Evolutionary conservation across 1,140 invertebrate species (phyloP), one percentile per base, ranked within the genome.

Genomic region (Drosophila ohnishii): DNA sequence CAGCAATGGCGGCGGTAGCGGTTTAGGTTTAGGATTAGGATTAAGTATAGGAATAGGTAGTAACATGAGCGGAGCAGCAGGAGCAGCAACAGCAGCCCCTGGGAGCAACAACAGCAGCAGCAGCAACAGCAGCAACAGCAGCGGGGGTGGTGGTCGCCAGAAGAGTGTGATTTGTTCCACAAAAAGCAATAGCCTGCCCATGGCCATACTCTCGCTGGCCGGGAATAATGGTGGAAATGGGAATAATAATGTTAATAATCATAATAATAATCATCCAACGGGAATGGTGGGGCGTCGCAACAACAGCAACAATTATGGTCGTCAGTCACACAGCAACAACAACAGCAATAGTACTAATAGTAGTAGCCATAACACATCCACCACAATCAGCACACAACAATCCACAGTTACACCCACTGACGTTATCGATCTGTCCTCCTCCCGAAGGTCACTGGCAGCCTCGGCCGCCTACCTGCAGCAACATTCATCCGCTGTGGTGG

Each of bases 341-440:
- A 19, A 19, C n/a, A 62, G 53, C 37, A 67, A 5, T 37, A 73
- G 22, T 39, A 56, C 11, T 48, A 55, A 13, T 65, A 67, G 11
- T 62, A 70, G n/a, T 67, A 74, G 58, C 44, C 53, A 55, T 55
- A 63, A 44, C 60, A 75, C 56, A 58, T 73, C 65, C 44, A 80
- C 75, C 40, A 80, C 75, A 62, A 78, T 67, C 28, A 50, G 25
- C 5, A 78, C 73, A 50, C 62, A 47, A 28, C 45, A 25, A 47
- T 9, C 75, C 55, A 79, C 81, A 53, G 73, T 61, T 56, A 76
- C 85, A 55, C 80, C 90, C 61, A 90, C 91, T 90, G 90, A 91
- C 64, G 90, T 91, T 78, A 91, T 91, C 65, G 90, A 91, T 91
- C 90, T 91, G 69, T 91, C 90, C 88, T 91, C 90, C 78, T 85